Evolutionary conservation across 2,888 invertebrate genomes (phyloP), one percentile per base, ranked within the genome.

Genomic region (Himalopsyche anomala): DNA sequence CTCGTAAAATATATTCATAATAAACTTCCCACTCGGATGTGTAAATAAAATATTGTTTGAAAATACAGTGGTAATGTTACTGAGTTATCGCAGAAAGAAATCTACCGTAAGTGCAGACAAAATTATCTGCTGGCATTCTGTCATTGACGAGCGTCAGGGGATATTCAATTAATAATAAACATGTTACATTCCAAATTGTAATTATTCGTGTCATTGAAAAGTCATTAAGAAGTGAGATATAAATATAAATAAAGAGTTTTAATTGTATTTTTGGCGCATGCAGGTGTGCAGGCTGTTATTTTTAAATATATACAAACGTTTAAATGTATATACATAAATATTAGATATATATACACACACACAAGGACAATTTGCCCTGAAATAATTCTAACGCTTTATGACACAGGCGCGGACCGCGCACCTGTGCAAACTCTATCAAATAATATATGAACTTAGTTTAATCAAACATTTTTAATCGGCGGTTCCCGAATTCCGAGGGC

Each of bases 361-460:
- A 86, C 87, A 86, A 88, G 86, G 88, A 88, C 86, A 89, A 82
- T 82, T 85, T 88, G 86, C 89, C 89, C 88, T 89, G 89, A 90
- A 91, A 91, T 91, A 91, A 92, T 92, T 92, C 91, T 91, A 92
- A 92, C 92, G 92, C 92, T 92, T 92, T 92, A 92, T 91, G 90
- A 91, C 91, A 87, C 89, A 87, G 88, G 88, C 87, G 91, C 91
- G 91, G 90, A 91, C 91, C 92, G 92, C 92, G 85, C 36, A 79
- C 80, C 86, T 81, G 86, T 86, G 86, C 86, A 81, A 74, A 74
- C 74, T 74, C 74, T 74, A 74, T 74, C 74, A 74, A 74, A 74
- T 74, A 74, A 74, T 74, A 74, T 74, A 74, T 74, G 74, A 74
- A 74, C 74, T 74, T 74, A 74, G 74, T 74, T 36, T 74, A 74